These are phyloP conservation scores for Alligator sinensis DNA, from an alignment of 2,113 vertebrate genomes.

Conservation along the genomic window DNA sequence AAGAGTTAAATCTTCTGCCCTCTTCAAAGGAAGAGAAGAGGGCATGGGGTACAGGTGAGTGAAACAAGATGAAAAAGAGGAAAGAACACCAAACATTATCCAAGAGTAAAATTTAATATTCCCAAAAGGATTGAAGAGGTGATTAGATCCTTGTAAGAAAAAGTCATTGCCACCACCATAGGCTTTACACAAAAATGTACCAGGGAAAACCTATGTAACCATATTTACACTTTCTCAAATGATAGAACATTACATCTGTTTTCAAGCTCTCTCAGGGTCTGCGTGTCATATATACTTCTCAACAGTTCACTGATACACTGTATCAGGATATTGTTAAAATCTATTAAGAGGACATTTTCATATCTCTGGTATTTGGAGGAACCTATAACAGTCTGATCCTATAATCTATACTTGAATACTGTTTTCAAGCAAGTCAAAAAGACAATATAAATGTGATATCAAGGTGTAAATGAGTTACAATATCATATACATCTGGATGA, in stretches of 20 bases:
- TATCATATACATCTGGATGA: background rate
- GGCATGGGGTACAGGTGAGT: accelerated
- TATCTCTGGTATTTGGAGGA: background rate
- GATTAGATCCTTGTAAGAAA: background rate
- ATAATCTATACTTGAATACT: background rate
- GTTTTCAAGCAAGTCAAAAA: background rate
- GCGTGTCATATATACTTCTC: background rate
- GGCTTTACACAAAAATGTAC: background rate
- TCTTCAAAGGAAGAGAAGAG: background rate
- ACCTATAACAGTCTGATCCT: background rate
- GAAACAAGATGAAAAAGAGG: accelerated
- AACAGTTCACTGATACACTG: background rate
- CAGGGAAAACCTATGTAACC: background rate
- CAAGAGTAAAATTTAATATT: background rate
- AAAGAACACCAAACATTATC: background rate
- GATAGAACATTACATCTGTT: background rate
- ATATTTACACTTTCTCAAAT: background rate
- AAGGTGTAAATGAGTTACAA: background rate
- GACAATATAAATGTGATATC: background rate
- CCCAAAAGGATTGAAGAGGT: background rate
- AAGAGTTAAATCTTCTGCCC: slow-evolving; percentile 9
- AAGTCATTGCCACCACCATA: background rate
- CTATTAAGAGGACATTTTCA: background rate
- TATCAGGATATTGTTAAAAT: background rate
- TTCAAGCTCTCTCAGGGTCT: background rate